Conservation (phyloP, 2,888 invertebrate species). For the Tricholauxania praeusta region DNA sequence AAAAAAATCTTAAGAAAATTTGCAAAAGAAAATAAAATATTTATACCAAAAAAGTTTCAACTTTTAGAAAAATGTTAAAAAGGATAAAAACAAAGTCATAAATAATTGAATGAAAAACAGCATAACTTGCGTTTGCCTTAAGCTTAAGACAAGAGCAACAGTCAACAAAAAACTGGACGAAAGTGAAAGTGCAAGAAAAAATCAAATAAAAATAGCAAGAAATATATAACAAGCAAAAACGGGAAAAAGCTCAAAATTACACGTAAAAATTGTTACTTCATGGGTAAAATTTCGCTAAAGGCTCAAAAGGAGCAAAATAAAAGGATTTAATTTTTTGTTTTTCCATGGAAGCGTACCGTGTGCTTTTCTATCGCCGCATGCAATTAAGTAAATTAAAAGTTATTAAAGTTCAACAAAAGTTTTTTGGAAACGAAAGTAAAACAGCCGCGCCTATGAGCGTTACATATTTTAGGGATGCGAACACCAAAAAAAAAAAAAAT, state of each 20-base stretch:
- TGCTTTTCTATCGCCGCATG: too few relatives aligned
- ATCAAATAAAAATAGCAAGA: background rate
- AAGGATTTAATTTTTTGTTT: background rate
- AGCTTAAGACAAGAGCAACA: conserved; percentile 28
- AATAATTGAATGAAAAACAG: background rate
- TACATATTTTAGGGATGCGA: background rate
- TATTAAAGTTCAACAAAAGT: too few relatives aligned
- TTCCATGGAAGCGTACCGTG: too few relatives aligned
- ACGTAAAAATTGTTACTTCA: background rate
- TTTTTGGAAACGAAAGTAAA: too few relatives aligned
- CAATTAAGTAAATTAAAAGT: too few relatives aligned
- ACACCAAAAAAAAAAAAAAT: too few relatives aligned
- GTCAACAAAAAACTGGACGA: background rate
- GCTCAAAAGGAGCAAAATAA: background rate
- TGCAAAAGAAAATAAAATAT: conserved; percentile 22
- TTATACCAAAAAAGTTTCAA: conserved; percentile 19
- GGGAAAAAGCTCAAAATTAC: background rate
- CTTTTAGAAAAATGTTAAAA: too few relatives aligned
- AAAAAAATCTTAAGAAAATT: conserved; percentile 16
- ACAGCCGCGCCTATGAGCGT: too few relatives aligned
- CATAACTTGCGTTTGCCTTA: conserved; percentile 19
- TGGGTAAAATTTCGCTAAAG: background rate
- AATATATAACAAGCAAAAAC: background rate
- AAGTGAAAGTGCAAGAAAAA: background rate
- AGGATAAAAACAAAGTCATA: background rate